These are phyloP conservation scores for Cephus nigrinus DNA, from an alignment of 2,888 invertebrate genomes.

Conservation along the genomic window DNA sequence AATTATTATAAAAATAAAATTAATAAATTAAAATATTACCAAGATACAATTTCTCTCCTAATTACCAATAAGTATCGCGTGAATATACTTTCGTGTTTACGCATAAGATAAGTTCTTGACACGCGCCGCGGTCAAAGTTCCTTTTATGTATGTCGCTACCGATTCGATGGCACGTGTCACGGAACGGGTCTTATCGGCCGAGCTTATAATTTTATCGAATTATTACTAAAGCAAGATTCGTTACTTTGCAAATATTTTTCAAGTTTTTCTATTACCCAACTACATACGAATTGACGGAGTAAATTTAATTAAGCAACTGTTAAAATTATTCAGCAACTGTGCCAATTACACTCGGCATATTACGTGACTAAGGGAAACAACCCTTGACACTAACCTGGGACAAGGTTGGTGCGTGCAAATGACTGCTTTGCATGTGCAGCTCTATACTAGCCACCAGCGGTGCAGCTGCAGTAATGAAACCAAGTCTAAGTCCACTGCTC, in stretches of 20 bases:
- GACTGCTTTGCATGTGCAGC: constrained; percentile 78
- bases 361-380: background rate
- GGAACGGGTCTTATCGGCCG: background rate
- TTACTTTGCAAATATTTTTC: background rate
- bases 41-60: background rate
- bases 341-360: background rate
- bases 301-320: background rate
- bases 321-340: background rate
- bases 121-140: constrained; percentile 50
- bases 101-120: constrained; percentile 38
- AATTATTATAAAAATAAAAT: too few relatives aligned
- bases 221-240: background rate
- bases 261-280: too few relatives aligned
- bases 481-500: constrained; percentile 78
- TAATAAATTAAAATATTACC: background rate
- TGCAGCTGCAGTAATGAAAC: constrained; percentile 79
- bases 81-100: constrained; percentile 20
- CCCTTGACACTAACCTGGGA: constrained; percentile 70
- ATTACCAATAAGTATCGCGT: constrained; percentile 31
- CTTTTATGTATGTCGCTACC: constrained; percentile 5
- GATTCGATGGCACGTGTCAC: background rate
- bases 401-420: constrained; percentile 73
- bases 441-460: constrained; percentile 74
- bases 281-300: background rate
- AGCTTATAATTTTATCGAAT: background rate